phyloP scores from a whole-genome alignment of 2,888 invertebrate species.

The Philhelius pedissequus region DNA sequence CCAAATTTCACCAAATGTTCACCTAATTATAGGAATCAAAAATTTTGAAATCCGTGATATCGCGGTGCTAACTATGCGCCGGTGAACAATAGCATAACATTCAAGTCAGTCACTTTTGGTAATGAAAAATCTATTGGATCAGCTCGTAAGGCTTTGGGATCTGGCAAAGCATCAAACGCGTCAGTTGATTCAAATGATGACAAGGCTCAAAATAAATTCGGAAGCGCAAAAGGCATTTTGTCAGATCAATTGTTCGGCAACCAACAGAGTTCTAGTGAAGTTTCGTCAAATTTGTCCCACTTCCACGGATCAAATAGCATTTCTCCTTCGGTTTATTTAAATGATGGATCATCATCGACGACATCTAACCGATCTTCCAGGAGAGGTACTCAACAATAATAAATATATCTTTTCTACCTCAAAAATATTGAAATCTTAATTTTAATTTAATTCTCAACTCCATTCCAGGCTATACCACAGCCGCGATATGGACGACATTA shows the following conservation, averaged over 20 bases:
- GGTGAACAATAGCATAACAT: conserved; percentile 1
- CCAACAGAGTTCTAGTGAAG: conserved; percentile 80
- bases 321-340: conserved; percentile 98
- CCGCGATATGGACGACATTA: conserved; percentile 92
- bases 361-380: conserved; percentile 71
- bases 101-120: conserved; percentile 60
- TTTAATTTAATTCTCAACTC: conserved; percentile 7
- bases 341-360: conserved; percentile 79
- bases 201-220: conserved; percentile 96
- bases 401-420: not conserved
- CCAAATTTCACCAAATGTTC: too few relatives aligned
- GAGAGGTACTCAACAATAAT: conserved; percentile 35
- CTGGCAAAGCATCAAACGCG: conserved; percentile 17
- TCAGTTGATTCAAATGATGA: conserved; percentile 79
- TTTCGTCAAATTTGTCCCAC: conserved; percentile 82
- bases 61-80: too few relatives aligned
- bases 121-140: conserved; percentile 47
- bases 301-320: conserved; percentile 97
- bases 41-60: too few relatives aligned
- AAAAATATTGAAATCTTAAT: not conserved
- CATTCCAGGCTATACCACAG: conserved; percentile 73
- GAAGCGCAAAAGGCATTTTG: conserved; percentile 97
- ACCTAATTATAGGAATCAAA: too few relatives aligned
- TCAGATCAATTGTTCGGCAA: conserved; percentile 98
- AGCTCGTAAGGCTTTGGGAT: conserved; percentile 62